Evolutionary conservation across 2,888 invertebrate genomes (phyloP).

Genomic region (Aporophyla nigra): DNA sequence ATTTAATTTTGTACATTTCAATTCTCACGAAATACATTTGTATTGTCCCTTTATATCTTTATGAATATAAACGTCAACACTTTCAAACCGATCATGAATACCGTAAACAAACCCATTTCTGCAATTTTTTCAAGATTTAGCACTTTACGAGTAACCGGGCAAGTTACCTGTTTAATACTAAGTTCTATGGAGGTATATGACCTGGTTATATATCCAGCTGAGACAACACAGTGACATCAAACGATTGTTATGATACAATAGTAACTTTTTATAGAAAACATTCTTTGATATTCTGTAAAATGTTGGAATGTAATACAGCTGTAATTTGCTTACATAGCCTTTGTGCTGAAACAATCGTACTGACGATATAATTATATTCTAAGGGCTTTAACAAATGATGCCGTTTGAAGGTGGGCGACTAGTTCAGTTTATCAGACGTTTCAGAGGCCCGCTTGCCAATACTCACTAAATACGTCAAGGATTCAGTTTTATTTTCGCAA

Average conservation of each 20-base stretch:
- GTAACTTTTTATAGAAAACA: background rate
- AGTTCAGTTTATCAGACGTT: background rate
- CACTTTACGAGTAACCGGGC: background rate
- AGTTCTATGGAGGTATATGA: too few species aligned
- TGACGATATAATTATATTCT: too few species aligned
- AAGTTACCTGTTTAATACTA: background rate
- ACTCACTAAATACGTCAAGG: background rate
- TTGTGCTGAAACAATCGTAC: background rate
- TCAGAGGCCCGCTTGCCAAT: background rate
- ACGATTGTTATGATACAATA: background rate
- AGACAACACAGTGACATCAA: slow-evolving; percentile 17
- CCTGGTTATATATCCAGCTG: slow-evolving; percentile 12
- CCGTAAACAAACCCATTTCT: background rate
- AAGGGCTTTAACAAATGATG: background rate
- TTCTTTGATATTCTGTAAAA: background rate
- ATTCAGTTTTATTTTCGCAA: too few species aligned
- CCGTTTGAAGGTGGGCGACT: background rate
- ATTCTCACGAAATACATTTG: background rate
- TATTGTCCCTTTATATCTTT: background rate
- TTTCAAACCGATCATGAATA: background rate
- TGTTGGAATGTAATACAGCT: background rate
- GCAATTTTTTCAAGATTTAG: background rate
- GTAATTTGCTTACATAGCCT: background rate
- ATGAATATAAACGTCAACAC: background rate
- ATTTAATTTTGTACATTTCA: background rate